Percentiles rank a stretch among this genome's conserved stretches.
Conservation (phyloP, 2,888 invertebrate species). For the Biston betularia region DNA sequence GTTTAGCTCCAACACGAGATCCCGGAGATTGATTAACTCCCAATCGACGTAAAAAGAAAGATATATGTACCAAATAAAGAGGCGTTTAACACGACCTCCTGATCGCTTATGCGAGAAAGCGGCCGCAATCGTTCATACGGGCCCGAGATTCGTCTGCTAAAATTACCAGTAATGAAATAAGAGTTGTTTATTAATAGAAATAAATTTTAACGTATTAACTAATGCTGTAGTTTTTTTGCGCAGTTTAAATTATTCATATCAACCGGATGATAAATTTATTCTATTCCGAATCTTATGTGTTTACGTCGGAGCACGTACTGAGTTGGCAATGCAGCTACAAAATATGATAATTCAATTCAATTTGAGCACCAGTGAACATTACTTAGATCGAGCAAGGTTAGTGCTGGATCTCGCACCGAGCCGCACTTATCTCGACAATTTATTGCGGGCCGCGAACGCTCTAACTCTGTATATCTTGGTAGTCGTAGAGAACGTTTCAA, state of each 20-base stretch:
- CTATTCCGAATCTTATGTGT: constrained; percentile 8
- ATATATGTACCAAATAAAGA: constrained; percentile 25
- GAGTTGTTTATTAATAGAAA: constrained; percentile 2
- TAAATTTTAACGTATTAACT: not conserved
- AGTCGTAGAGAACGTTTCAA: constrained; percentile 20
- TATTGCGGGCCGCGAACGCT: constrained; percentile 35
- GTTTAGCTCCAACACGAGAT: constrained; percentile 32
- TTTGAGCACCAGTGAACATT: constrained; percentile 40
- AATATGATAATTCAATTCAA: constrained; percentile 38
- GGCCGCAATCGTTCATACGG: constrained; percentile 4
- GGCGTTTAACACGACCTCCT: not conserved
- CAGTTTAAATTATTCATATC: constrained; percentile 19
- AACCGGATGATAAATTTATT: constrained; percentile 1
- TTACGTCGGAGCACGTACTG: constrained; percentile 7
- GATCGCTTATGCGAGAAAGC: not conserved
- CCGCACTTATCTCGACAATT: constrained; percentile 32
- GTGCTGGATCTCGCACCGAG: constrained; percentile 12
- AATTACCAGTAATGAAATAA: not conserved
- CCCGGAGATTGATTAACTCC: constrained; percentile 39
- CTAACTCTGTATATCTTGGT: constrained; percentile 25
- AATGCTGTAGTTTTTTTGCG: constrained; percentile 2
- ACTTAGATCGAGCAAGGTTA: constrained; percentile 42
- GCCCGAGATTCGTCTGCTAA: not conserved
- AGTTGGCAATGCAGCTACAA: constrained; percentile 24
- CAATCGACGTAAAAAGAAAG: constrained; percentile 30